These are phyloP conservation scores for Syngnathus scovelli DNA, from an alignment of 2,113 vertebrate genomes.

Conservation along the genomic window DNA sequence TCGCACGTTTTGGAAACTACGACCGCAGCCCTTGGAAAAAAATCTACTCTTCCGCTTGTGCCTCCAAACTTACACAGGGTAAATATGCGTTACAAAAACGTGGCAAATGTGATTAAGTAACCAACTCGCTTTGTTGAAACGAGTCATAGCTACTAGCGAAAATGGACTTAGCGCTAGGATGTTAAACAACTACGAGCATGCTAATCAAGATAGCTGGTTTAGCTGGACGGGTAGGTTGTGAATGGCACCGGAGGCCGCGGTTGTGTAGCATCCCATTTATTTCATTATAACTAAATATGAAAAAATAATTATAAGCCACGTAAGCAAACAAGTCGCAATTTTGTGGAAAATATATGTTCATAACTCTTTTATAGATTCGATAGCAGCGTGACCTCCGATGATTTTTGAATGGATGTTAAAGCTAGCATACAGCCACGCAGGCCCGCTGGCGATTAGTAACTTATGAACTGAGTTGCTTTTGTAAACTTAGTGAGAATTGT, in stretches of 20 bases:
- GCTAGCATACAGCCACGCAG: neutral
- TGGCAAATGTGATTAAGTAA: accelerated
- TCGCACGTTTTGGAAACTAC: slow-evolving; percentile 1
- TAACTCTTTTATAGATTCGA: neutral
- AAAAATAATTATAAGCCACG: too few relatives aligned
- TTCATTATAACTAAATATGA: neutral
- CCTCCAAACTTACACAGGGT: slow-evolving; percentile 21
- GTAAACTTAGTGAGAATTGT: too few relatives aligned
- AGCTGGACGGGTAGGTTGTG: slow-evolving; percentile 5
- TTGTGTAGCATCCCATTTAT: slow-evolving; percentile 6
- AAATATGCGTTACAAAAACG: neutral
- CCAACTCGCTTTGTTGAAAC: neutral
- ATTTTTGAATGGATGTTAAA: slow-evolving; percentile 15
- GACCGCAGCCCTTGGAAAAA: neutral
- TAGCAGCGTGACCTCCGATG: neutral
- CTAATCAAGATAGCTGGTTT: slow-evolving; percentile 29
- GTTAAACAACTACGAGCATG: slow-evolving; percentile 19
- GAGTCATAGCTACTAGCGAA: neutral
- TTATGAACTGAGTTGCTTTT: neutral
- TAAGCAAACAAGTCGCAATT: too few relatives aligned
- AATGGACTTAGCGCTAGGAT: slow-evolving; percentile 14
- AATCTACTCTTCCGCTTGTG: neutral
- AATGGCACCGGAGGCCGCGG: slow-evolving; percentile 35
- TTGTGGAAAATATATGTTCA: neutral
- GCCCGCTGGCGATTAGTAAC: neutral